Percentiles rank a stretch among this genome's conserved stretches.
Evolutionary conservation across 2,888 invertebrate genomes (phyloP).

Genomic region (Protonemura montana): DNA sequence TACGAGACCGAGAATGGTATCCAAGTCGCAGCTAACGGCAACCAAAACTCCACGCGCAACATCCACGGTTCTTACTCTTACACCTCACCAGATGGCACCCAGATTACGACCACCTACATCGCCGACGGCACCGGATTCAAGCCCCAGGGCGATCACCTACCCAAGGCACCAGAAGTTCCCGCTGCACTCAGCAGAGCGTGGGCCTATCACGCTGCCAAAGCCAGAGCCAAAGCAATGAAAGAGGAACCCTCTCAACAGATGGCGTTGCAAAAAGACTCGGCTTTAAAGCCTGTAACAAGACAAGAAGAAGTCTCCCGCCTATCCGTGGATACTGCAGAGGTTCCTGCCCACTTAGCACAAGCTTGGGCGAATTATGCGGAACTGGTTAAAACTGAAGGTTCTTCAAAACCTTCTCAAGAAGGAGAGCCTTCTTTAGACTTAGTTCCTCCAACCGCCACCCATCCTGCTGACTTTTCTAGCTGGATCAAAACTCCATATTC

Average conservation of each 20-base stretch:
- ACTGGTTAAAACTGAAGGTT: not conserved
- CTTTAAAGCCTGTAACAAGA: too few relatives aligned
- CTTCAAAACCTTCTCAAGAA: too few relatives aligned
- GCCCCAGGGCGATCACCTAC: constrained; percentile 76
- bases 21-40: constrained; percentile 65
- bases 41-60: constrained; percentile 58
- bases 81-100: constrained; percentile 49
- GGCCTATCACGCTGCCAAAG: constrained; percentile 58
- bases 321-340: not conserved
- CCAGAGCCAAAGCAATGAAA: not conserved
- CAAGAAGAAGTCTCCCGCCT: too few relatives aligned
- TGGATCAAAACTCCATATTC: not conserved
- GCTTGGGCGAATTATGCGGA: not conserved
- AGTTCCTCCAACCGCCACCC: too few relatives aligned
- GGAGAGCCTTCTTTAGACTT: too few relatives aligned
- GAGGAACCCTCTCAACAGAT: not conserved
- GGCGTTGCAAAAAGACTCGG: too few relatives aligned
- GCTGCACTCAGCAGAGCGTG: constrained; percentile 63
- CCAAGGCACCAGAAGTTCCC: constrained; percentile 68
- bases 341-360: not conserved
- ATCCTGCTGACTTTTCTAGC: too few relatives aligned
- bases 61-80: constrained; percentile 47
- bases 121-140: constrained; percentile 83
- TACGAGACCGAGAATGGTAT: constrained; percentile 74
- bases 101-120: constrained; percentile 61